Evolutionary conservation across 2,888 invertebrate species (phyloP).

Genomic region (Panorpa germanica): DNA sequence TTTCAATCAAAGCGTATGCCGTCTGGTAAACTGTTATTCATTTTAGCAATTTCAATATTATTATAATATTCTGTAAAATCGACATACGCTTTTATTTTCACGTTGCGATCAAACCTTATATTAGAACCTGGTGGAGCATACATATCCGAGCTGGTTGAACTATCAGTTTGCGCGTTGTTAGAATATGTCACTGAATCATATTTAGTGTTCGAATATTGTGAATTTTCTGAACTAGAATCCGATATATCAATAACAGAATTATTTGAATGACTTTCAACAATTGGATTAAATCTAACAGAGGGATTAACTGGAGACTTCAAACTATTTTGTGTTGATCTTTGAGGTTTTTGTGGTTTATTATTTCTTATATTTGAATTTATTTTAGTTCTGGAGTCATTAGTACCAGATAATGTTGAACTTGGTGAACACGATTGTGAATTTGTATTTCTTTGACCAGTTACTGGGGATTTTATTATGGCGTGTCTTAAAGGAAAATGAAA

Average conservation of each 20-base stretch:
- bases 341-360: background rate
- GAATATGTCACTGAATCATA: slow-evolving; percentile 17
- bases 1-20: slow-evolving; percentile 29
- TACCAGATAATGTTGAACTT: no score
- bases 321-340: slow-evolving; percentile 4
- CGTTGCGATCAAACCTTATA: slow-evolving; percentile 33
- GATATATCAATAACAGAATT: slow-evolving; percentile 24
- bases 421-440: no score
- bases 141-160: slow-evolving; percentile 20
- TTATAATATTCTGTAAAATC: slow-evolving; percentile 66
- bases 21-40: slow-evolving; percentile 43
- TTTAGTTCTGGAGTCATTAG: no score
- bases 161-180: slow-evolving; percentile 22
- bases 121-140: slow-evolving; percentile 20
- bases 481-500: slow-evolving; percentile 64
- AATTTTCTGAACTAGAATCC: slow-evolving; percentile 19
- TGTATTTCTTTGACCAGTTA: no score
- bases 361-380: slow-evolving; percentile 6
- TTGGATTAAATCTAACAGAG: slow-evolving; percentile 38
- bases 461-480: slow-evolving; percentile 26
- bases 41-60: slow-evolving; percentile 45
- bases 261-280: slow-evolving; percentile 32
- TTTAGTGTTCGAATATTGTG: slow-evolving; percentile 12
- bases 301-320: slow-evolving; percentile 7
- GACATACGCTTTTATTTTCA: slow-evolving; percentile 61